A percentile compares a stretch with the other conserved stretches of the same genome.
phyloP scores from a whole-genome alignment of 2,113 vertebrate species.

The Noctilio leporinus region DNA sequence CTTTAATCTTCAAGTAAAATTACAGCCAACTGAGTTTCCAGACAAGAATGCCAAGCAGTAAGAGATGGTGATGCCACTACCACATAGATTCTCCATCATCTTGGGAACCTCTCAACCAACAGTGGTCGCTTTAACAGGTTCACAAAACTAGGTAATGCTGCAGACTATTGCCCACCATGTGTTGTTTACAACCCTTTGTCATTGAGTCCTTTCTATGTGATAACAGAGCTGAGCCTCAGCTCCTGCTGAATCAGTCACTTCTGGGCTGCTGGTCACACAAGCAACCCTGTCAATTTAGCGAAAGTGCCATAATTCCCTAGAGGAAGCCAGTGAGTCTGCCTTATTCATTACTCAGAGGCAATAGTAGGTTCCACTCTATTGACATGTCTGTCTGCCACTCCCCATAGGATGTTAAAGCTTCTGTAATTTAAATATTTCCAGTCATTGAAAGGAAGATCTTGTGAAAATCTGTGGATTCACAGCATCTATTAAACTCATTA shows the following conservation, averaged over 20 bases:
- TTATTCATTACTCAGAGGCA: conserved; percentile 5
- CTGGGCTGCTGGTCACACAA: background rate
- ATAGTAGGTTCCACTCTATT: conserved; percentile 12
- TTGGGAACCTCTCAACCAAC: background rate
- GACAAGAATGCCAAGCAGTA: background rate
- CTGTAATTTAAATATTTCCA: conserved; percentile 60
- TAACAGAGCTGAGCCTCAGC: background rate
- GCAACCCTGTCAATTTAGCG: background rate
- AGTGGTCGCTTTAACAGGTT: background rate
- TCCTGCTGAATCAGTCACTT: background rate
- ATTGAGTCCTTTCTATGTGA: background rate
- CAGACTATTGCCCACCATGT: background rate
- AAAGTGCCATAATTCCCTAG: background rate
- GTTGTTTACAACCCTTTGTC: background rate
- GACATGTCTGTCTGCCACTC: conserved; percentile 38
- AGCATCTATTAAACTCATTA: conserved; percentile 63
- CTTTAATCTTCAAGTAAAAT: conserved; percentile 62
- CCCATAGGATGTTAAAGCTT: background rate
- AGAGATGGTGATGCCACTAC: background rate
- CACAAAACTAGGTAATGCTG: background rate
- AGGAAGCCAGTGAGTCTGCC: background rate
- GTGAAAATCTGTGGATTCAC: conserved; percentile 41
- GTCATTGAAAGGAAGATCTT: conserved; percentile 52
- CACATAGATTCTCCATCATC: background rate
- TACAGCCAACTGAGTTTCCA: conserved; percentile 6